Percentiles rank a stretch among this genome's conserved stretches.
Evolutionary conservation across 2,888 invertebrate species (phyloP).

Genomic region (Buathra laborator): DNA sequence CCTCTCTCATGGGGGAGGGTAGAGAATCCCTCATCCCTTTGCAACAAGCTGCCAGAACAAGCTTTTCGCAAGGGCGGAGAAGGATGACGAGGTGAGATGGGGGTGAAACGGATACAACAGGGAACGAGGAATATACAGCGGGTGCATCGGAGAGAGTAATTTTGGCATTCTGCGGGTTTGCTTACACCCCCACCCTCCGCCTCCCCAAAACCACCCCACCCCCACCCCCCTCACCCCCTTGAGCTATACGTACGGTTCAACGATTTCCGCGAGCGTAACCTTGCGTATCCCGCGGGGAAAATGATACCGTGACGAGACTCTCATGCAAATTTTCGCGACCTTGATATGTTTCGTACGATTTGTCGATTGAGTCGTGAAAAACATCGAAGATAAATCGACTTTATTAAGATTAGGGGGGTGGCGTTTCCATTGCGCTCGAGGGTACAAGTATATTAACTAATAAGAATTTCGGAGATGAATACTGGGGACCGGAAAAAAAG

Average conservation of each 20-base stretch:
- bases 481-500: constrained; percentile 15
- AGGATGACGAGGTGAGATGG: constrained; percentile 62
- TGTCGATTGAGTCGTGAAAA: not conserved
- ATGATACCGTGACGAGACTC: constrained; percentile 8
- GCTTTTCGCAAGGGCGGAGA: constrained; percentile 59
- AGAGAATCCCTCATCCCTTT: constrained; percentile 32
- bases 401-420: constrained; percentile 49
- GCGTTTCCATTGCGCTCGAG: constrained; percentile 37
- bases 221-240: not conserved
- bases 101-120: constrained; percentile 58
- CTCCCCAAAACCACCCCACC: not conserved
- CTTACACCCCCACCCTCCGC: constrained; percentile 75
- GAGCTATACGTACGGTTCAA: constrained; percentile 37
- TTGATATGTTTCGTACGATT: constrained; percentile 37
- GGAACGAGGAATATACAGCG: constrained; percentile 77
- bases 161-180: constrained; percentile 84
- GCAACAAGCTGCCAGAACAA: constrained; percentile 30
- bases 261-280: constrained; percentile 50
- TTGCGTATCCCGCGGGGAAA: constrained; percentile 2
- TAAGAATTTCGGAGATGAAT: constrained; percentile 53
- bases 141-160: constrained; percentile 83
- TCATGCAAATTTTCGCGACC: constrained; percentile 41
- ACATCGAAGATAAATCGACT: constrained; percentile 50
- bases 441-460: constrained; percentile 41
- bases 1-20: constrained; percentile 31